Percentiles rank a stretch among this genome's conserved stretches.
Evolutionary conservation across 2,113 vertebrate genomes (phyloP).

Genomic region (Colistium nudipinnis): DNA sequence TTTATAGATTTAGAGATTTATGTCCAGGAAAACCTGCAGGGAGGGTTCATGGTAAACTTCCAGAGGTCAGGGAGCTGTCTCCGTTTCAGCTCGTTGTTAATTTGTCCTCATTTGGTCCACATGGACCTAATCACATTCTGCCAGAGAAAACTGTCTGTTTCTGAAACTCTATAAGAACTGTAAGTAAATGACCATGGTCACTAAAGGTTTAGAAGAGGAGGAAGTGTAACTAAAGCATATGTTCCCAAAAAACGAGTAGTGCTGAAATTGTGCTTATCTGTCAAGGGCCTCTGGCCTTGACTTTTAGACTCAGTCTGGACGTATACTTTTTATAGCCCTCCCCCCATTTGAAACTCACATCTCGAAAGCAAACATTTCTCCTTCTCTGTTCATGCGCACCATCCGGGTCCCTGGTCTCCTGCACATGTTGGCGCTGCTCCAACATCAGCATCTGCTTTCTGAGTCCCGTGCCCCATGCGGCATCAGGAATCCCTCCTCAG

Average conservation of each 20-base stretch:
- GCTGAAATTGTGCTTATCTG: constrained; percentile 43
- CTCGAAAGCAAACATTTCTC: constrained; percentile 74
- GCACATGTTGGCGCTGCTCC: constrained; percentile 67
- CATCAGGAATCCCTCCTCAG: constrained; percentile 64
- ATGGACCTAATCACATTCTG: constrained; percentile 29
- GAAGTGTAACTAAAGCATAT: constrained; percentile 6
- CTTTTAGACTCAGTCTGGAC: constrained; percentile 51
- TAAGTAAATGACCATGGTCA: constrained; percentile 3
- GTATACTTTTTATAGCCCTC: constrained; percentile 61
- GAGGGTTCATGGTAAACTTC: constrained; percentile 63
- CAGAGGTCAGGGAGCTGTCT: constrained; percentile 55
- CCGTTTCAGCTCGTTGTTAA: constrained; percentile 54
- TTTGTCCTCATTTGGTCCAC: constrained; percentile 38
- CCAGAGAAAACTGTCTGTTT: constrained; percentile 2
- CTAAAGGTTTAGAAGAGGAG: constrained; percentile 4
- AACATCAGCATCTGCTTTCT: constrained; percentile 76
- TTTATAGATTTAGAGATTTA: constrained; percentile 72
- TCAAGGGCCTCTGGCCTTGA: constrained; percentile 49
- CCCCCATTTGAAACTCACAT: constrained; percentile 69
- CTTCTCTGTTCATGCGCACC: constrained; percentile 57
- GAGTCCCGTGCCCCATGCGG: constrained; percentile 59
- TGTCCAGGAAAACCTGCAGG: constrained; percentile 59
- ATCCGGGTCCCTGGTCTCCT: constrained; percentile 52
- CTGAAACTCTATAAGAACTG: background rate
- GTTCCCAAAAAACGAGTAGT: constrained; percentile 34